These are phyloP conservation scores for Sciurus carolinensis DNA, from an alignment of 2,797 vertebrate species.

Conservation along the genomic window DNA sequence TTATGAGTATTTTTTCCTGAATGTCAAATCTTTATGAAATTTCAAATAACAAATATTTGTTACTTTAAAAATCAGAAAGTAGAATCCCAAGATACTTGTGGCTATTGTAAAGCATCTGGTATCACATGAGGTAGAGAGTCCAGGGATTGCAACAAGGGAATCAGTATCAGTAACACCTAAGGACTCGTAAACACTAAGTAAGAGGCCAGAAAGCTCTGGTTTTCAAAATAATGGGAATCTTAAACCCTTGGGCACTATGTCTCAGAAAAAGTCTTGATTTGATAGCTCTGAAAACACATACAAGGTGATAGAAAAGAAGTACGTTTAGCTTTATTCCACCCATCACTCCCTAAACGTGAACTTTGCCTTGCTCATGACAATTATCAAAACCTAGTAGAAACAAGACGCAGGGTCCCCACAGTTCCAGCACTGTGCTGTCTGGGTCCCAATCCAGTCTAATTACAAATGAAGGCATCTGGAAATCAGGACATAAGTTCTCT, in stretches of 20 bases:
- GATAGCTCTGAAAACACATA: conserved; percentile 35
- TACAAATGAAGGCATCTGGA: background rate
- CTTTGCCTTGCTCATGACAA: background rate
- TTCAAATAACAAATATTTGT: conserved; percentile 52
- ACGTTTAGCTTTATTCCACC: background rate
- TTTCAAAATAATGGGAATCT: conserved; percentile 64
- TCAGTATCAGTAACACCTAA: background rate
- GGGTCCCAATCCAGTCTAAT: background rate
- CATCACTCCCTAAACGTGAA: background rate
- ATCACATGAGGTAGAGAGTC: background rate
- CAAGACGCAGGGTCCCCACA: background rate
- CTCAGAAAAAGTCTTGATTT: conserved; percentile 43
- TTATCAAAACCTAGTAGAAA: background rate
- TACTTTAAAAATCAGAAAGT: conserved; percentile 48
- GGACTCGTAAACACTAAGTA: background rate
- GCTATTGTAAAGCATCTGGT: background rate
- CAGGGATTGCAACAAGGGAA: background rate
- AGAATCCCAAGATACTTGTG: background rate
- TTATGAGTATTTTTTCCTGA: background rate
- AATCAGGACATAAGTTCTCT: background rate
- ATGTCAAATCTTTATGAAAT: conserved; percentile 46
- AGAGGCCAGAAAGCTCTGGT: conserved; percentile 13
- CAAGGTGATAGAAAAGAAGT: background rate
- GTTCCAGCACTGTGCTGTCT: background rate
- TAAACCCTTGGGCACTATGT: background rate